phyloP scores from a whole-genome alignment of 2,113 vertebrate species.

The Uria lomvia region DNA sequence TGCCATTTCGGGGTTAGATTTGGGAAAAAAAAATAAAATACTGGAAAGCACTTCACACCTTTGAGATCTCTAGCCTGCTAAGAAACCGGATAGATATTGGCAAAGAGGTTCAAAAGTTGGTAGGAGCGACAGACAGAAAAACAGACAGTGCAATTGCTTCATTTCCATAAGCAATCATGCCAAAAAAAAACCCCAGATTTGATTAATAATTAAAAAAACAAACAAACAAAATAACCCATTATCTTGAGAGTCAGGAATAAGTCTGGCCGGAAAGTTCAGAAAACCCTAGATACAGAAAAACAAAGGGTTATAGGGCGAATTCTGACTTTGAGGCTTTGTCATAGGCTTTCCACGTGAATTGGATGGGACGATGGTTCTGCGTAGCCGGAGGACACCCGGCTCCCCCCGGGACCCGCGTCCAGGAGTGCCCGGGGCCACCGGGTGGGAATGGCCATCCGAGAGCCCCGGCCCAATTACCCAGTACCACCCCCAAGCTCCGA shows the following conservation, averaged over 20 bases:
- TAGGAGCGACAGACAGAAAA: constrained; percentile 45
- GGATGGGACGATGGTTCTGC: neutral
- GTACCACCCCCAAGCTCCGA: neutral
- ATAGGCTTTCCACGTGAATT: neutral
- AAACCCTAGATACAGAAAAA: neutral
- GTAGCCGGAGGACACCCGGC: fast-evolving
- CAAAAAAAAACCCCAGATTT: constrained; percentile 1
- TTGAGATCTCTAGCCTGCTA: constrained; percentile 18
- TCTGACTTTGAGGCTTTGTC: neutral
- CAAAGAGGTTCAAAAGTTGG: constrained; percentile 43
- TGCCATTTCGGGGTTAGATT: neutral
- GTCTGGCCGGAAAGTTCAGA: neutral
- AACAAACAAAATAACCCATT: neutral
- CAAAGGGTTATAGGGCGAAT: neutral
- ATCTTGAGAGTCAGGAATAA: neutral
- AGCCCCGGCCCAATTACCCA: neutral
- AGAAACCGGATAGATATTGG: constrained; percentile 23
- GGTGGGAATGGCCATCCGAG: neutral
- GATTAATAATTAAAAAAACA: constrained; percentile 29
- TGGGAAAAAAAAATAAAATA: neutral
- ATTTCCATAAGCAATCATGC: neutral
- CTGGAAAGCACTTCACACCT: constrained; percentile 27
- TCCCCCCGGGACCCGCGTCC: neutral
- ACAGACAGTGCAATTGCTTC: constrained; percentile 26
- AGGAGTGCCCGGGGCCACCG: neutral